Evolutionary conservation across 1,140 invertebrate genomes (phyloP).

Genomic region (Diorhabda sublineata): DNA sequence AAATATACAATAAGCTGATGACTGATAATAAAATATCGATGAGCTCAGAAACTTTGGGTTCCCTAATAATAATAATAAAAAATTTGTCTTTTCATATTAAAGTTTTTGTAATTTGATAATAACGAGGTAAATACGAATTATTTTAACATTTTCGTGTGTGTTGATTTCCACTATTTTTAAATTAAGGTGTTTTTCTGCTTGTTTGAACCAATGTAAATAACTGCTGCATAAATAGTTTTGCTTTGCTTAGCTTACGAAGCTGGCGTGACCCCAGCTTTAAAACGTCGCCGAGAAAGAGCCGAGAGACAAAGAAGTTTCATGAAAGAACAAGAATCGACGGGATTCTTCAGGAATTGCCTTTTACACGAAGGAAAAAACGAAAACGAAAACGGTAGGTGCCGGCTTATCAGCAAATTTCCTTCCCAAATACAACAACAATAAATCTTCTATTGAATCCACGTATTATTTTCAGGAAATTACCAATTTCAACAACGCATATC

Average conservation of each 20-base stretch:
- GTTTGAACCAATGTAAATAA: too few relatives aligned
- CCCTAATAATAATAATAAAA: too few relatives aligned
- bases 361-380: constrained; percentile 48
- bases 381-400: constrained; percentile 46
- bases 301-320: constrained; percentile 77
- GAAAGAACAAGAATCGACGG: constrained; percentile 65
- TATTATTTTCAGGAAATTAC: constrained; percentile 49
- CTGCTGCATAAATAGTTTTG: constrained; percentile 29
- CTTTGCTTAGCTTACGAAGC: constrained; percentile 52
- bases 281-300: constrained; percentile 68
- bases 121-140: too few relatives aligned
- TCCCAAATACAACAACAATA: not conserved
- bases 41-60: too few relatives aligned
- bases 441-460: not conserved
- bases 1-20: too few relatives aligned
- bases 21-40: too few relatives aligned
- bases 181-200: too few relatives aligned
- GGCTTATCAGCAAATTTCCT: not conserved
- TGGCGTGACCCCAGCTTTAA: constrained; percentile 70
- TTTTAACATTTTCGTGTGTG: constrained; percentile 22
- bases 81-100: too few relatives aligned
- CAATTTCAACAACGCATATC: constrained; percentile 55
- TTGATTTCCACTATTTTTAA: not conserved
- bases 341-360: constrained; percentile 37
- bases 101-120: too few relatives aligned